These are phyloP conservation scores for Coranthus polyacanthus DNA, from an alignment of 2,797 vertebrate species.

Conservation along the genomic window DNA sequence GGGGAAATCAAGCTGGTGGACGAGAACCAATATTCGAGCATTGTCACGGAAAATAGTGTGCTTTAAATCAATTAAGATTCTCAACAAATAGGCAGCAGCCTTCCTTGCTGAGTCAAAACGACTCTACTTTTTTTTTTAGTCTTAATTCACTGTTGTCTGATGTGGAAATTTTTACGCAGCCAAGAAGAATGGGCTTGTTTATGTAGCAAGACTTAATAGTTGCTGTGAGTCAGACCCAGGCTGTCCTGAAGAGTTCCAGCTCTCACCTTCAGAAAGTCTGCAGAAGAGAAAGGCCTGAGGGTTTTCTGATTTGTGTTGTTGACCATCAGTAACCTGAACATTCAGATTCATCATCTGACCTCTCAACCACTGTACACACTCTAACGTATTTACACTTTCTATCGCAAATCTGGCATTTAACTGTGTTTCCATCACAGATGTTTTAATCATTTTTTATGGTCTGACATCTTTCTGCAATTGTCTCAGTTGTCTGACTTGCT, in stretches of 20 bases:
- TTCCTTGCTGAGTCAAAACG: background rate
- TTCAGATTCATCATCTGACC: background rate
- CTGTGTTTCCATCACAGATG: background rate
- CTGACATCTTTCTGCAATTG: constrained; percentile 5
- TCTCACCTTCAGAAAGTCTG: background rate
- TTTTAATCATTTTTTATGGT: constrained; percentile 12
- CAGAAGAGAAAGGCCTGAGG: background rate
- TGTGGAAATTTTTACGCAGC: constrained; percentile 12
- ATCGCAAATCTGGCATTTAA: background rate
- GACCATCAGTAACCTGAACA: background rate
- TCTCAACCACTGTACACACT: background rate
- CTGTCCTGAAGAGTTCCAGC: background rate
- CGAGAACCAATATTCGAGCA: background rate
- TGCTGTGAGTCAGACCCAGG: constrained; percentile 24
- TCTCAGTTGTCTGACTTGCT: constrained; percentile 25
- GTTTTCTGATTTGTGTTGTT: background rate
- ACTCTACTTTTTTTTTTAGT: background rate
- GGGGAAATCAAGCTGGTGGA: background rate
- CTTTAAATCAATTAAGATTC: too few species aligned
- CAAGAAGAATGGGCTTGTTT: constrained; percentile 13
- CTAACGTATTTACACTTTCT: background rate
- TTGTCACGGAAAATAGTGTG: too few species aligned
- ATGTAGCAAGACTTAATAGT: constrained; percentile 21
- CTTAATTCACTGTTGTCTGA: constrained; percentile 8
- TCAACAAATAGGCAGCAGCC: background rate